phyloP scores from a whole-genome alignment of 1,140 invertebrate genomes.

The Anoplolepis gracilipes region DNA sequence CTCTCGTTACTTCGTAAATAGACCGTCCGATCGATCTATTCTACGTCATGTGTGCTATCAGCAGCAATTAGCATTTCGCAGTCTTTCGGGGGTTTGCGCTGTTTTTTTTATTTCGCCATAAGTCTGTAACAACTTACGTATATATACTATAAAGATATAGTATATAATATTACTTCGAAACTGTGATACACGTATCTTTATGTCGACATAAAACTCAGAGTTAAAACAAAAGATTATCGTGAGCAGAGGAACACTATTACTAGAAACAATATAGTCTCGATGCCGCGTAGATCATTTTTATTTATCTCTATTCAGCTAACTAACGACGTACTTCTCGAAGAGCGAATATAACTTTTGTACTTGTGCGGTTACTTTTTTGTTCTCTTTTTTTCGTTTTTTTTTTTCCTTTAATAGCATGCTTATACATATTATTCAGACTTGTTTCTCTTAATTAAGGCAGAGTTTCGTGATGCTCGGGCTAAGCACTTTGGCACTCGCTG shows the following conservation, averaged over 20 bases:
- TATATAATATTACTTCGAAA: not conserved
- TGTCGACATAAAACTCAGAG: slow-evolving; percentile 10
- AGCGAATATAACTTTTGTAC: slow-evolving; percentile 35
- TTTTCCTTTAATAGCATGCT: slow-evolving; percentile 21
- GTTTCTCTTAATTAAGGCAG: slow-evolving; percentile 34
- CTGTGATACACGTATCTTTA: not conserved
- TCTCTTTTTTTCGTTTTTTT: slow-evolving; percentile 6
- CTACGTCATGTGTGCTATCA: too few relatives aligned
- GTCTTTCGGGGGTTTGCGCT: too few relatives aligned
- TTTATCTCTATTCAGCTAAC: slow-evolving; percentile 8
- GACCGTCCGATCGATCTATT: not conserved
- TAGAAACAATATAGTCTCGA: slow-evolving; percentile 12
- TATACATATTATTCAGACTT: slow-evolving; percentile 21
- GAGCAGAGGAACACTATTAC: slow-evolving; percentile 27
- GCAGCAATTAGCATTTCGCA: too few relatives aligned
- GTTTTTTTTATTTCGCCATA: too few relatives aligned
- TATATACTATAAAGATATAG: not conserved
- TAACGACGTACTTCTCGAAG: not conserved
- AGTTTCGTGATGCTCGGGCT: slow-evolving; percentile 23
- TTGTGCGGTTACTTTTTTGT: slow-evolving; percentile 10
- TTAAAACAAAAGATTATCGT: not conserved
- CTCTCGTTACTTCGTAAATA: not conserved
- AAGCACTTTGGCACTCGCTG: slow-evolving; percentile 38
- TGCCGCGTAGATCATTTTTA: not conserved
- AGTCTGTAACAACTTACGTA: too few relatives aligned